phyloP scores from a whole-genome alignment of 2,888 invertebrate genomes.

The Pristionchus fissidentatus region DNA sequence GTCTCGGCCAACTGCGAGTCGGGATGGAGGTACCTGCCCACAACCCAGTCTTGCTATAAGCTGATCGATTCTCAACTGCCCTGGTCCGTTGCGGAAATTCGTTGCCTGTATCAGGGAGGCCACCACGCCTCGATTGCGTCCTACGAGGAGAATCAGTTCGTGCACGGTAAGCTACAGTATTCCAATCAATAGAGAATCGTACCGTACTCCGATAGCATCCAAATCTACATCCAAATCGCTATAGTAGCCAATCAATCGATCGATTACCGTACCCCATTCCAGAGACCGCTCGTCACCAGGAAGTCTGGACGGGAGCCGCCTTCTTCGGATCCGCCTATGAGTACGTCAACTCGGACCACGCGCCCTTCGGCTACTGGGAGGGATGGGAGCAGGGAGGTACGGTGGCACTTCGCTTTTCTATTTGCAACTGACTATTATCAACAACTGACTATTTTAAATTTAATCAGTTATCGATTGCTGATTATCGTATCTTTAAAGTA shows the following conservation, averaged over 20 bases:
- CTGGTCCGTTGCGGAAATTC: conserved; percentile 67
- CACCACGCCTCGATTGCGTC: conserved; percentile 70
- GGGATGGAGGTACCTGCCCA: conserved; percentile 71
- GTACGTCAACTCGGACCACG: conserved; percentile 69
- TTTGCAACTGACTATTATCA: neutral
- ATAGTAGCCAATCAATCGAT: too few relatives aligned
- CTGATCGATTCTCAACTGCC: conserved; percentile 59
- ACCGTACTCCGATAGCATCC: too few relatives aligned
- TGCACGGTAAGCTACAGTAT: conserved; percentile 62
- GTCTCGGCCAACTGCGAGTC: conserved; percentile 57
- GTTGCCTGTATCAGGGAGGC: conserved; percentile 71
- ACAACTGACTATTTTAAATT: neutral
- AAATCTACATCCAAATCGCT: neutral
- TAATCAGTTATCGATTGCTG: neutral
- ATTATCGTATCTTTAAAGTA: neutral
- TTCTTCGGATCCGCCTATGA: conserved; percentile 68
- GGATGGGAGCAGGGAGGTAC: conserved; percentile 67
- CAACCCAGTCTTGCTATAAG: conserved; percentile 69
- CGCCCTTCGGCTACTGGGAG: conserved; percentile 65
- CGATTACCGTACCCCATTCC: conserved; percentile 46
- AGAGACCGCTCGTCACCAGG: conserved; percentile 67
- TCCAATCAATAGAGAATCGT: too few relatives aligned
- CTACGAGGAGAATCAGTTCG: conserved; percentile 70
- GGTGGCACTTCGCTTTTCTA: neutral
- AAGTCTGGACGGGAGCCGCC: conserved; percentile 71